phyloP scores from a whole-genome alignment of 1,140 invertebrate genomes.

The Steinernema feltiae region DNA sequence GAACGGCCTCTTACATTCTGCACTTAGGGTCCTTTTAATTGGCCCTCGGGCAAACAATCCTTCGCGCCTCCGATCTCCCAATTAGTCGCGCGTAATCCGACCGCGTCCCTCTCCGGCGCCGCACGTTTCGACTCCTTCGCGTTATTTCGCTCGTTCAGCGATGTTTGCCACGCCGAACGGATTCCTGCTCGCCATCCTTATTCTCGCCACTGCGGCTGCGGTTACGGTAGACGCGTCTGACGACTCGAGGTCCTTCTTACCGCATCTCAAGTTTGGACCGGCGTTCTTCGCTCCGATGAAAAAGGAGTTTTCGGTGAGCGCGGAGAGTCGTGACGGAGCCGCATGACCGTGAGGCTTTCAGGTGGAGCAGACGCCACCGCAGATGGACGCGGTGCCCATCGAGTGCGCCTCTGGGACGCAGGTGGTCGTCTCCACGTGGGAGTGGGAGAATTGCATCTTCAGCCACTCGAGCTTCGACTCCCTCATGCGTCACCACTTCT shows the following conservation, averaged over 20 bases:
- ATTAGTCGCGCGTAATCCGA: slow-evolving; percentile 3
- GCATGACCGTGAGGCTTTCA: neutral
- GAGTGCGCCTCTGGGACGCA: neutral
- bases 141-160: neutral
- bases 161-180: neutral
- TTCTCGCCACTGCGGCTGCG: neutral
- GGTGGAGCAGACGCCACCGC: neutral
- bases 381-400: neutral
- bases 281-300: neutral
- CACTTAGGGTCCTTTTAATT: neutral
- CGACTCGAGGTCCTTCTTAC: neutral
- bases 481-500: slow-evolving; percentile 9
- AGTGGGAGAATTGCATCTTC: neutral
- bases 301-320: neutral
- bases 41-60: neutral
- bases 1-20: neutral
- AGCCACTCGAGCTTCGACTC: neutral
- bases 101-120: neutral
- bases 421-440: neutral
- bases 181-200: neutral
- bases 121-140: neutral
- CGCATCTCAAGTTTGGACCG: neutral
- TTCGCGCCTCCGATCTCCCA: neutral
- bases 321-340: neutral
- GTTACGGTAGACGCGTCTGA: neutral